phyloP scores from a whole-genome alignment of 2,797 vertebrate species.

The Thripadectes ignobilis region DNA sequence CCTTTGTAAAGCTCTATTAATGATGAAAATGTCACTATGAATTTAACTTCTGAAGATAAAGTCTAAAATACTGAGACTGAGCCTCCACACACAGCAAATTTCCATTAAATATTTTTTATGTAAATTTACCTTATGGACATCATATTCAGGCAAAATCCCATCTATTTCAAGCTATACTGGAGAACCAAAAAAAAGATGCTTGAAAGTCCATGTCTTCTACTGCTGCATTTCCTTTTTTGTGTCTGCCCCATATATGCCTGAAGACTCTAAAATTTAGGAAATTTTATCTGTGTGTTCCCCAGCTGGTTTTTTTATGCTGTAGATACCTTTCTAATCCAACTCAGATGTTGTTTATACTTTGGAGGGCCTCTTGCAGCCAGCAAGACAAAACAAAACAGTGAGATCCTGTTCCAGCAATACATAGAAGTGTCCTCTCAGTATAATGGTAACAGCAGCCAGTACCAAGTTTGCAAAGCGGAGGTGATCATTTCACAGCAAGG shows the following conservation, averaged over 20 bases:
- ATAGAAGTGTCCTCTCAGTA: neutral
- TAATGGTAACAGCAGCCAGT: neutral
- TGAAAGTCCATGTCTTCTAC: neutral
- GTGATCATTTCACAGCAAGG: neutral
- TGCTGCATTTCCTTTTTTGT: neutral
- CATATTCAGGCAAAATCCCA: neutral
- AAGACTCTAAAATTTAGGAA: neutral
- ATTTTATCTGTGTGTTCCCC: neutral
- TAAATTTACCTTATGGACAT: neutral
- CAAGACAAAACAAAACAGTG: slow-evolving; percentile 48
- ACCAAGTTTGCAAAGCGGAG: neutral
- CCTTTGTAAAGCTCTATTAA: slow-evolving; percentile 30
- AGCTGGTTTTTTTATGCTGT: neutral
- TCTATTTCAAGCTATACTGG: neutral
- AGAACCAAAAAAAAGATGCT: neutral
- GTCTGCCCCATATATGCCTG: neutral
- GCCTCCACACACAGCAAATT: neutral
- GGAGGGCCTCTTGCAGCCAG: neutral
- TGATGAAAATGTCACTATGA: neutral
- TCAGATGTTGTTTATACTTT: slow-evolving; percentile 48
- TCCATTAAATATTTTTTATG: neutral
- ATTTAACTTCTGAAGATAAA: neutral
- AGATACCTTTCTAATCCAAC: slow-evolving; percentile 27
- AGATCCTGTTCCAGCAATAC: slow-evolving; percentile 2
- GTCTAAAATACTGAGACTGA: neutral